A percentile compares a stretch with the other conserved stretches of the same genome.
phyloP scores from a whole-genome alignment of 1,140 invertebrate genomes.

The Heliconius hermathena region DNA sequence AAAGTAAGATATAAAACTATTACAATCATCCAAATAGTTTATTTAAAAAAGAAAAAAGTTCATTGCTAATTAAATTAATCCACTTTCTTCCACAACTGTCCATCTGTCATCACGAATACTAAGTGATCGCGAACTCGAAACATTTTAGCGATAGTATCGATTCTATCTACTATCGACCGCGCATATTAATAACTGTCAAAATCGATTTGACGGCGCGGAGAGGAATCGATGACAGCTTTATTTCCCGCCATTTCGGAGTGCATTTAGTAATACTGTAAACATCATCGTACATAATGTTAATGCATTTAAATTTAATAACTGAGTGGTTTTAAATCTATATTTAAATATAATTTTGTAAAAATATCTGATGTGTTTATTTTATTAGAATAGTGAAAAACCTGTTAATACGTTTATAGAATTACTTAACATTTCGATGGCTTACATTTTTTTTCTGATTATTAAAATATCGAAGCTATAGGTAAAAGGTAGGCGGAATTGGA shows the following conservation, averaged over 20 bases:
- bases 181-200: constrained; percentile 71
- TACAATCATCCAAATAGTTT: too few relatives aligned
- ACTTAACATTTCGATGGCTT: too few relatives aligned
- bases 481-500: too few relatives aligned
- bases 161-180: constrained; percentile 57
- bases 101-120: constrained; percentile 62
- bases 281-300: constrained; percentile 65
- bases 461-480: too few relatives aligned
- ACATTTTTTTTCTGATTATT: too few relatives aligned
- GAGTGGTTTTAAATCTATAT: constrained; percentile 2
- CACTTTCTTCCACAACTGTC: constrained; percentile 51
- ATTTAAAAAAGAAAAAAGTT: too few relatives aligned
- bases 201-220: constrained; percentile 62
- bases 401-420: too few relatives aligned
- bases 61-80: background rate
- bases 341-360: constrained; percentile 4
- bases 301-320: constrained; percentile 48
- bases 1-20: too few relatives aligned
- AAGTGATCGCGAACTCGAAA: constrained; percentile 67
- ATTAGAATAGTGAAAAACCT: too few relatives aligned
- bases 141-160: constrained; percentile 65
- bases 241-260: constrained; percentile 63
- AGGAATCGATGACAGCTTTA: constrained; percentile 73
- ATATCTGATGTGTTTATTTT: background rate
- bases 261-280: constrained; percentile 78